Percentiles rank a stretch among this genome's conserved stretches.
Evolutionary conservation across 2,113 vertebrate species (phyloP).

Genomic region (Pomatorhinus ruficollis): DNA sequence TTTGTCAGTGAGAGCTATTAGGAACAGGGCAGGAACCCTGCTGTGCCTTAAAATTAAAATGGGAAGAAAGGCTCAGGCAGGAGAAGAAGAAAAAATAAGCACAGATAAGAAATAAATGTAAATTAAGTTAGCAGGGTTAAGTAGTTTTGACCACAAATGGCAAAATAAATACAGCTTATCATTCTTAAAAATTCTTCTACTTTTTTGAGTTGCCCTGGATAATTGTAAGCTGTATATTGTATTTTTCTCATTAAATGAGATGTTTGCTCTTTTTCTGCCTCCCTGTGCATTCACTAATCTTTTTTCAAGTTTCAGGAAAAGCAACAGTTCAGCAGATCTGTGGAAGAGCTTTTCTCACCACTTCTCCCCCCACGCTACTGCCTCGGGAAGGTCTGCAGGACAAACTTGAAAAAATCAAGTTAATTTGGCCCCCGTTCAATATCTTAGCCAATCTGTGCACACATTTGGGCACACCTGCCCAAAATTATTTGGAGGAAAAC

Average conservation of each 20-base stretch:
- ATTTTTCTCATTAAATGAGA: not conserved
- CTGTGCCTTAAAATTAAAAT: slow-evolving; percentile 60
- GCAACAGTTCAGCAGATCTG: not conserved
- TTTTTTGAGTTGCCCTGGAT: not conserved
- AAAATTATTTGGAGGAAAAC: not conserved
- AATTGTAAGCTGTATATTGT: not conserved
- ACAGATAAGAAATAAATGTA: slow-evolving; percentile 36
- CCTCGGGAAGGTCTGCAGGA: fast-evolving
- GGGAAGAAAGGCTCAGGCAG: not conserved
- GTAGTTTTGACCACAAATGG: not conserved
- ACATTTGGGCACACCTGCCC: not conserved
- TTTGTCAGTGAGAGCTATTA: slow-evolving; percentile 45
- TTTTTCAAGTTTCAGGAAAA: not conserved
- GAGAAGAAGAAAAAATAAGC: not conserved
- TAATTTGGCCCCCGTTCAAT: not conserved
- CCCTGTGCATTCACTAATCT: not conserved
- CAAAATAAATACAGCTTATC: not conserved
- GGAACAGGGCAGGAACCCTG: slow-evolving; percentile 35
- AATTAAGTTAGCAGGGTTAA: slow-evolving; percentile 21
- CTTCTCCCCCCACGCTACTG: not conserved
- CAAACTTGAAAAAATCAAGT: not conserved
- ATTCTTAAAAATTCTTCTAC: not conserved
- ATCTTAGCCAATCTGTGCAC: not conserved
- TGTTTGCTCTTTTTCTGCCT: not conserved
- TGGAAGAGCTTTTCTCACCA: not conserved